phyloP scores from a whole-genome alignment of 2,888 invertebrate genomes.

The Leptinotarsa tumamoca region DNA sequence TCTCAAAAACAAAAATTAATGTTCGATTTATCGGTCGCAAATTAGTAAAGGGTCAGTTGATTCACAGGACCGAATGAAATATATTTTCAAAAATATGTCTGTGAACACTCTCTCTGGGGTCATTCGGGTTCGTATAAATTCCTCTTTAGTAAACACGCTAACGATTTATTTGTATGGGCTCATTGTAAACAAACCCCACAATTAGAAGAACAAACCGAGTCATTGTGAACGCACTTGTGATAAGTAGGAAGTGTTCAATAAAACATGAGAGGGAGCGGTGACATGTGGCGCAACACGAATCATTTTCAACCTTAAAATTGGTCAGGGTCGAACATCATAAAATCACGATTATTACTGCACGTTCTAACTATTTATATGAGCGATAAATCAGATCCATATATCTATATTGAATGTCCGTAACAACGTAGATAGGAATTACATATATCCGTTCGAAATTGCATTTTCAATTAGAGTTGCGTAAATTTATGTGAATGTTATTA shows the following conservation, averaged over 20 bases:
- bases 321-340: slow-evolving; percentile 23
- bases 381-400: slow-evolving; percentile 10
- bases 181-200: slow-evolving; percentile 8
- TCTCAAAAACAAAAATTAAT: too few relatives aligned
- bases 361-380: neutral
- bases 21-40: too few relatives aligned
- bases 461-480: neutral
- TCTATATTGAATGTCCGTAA: neutral
- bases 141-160: neutral
- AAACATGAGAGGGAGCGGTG: slow-evolving; percentile 5
- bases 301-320: slow-evolving; percentile 27
- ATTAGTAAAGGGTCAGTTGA: too few relatives aligned
- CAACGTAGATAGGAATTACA: neutral
- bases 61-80: too few relatives aligned
- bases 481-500: slow-evolving; percentile 1
- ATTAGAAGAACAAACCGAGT: slow-evolving; percentile 20
- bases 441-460: neutral
- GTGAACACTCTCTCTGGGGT: neutral
- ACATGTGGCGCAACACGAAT: slow-evolving; percentile 12
- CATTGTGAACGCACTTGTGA: slow-evolving; percentile 14
- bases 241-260: slow-evolving; percentile 26
- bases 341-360: slow-evolving; percentile 7
- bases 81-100: too few relatives aligned
- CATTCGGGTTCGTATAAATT: neutral
- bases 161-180: slow-evolving; percentile 3